Conservation (phyloP, 1,140 invertebrate species). For the Caerostris darwini region DNA sequence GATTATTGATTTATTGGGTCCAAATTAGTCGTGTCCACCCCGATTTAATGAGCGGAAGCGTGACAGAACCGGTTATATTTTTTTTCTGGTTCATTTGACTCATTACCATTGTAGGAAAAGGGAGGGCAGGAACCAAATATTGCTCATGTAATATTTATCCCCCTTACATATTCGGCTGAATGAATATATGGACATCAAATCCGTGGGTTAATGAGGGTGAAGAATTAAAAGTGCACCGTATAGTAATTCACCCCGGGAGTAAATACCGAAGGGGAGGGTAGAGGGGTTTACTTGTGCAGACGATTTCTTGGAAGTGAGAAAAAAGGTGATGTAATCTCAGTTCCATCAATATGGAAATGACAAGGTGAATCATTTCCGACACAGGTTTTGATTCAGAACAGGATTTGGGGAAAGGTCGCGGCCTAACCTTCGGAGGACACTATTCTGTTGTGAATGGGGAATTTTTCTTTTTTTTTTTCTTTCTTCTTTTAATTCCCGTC, state of each 20-base stretch:
- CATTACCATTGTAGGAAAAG: not conserved
- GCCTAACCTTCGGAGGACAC: conserved; percentile 18
- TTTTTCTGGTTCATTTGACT: conserved; percentile 47
- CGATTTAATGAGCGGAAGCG: conserved; percentile 64
- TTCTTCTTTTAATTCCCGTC: not conserved
- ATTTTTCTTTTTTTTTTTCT: not conserved
- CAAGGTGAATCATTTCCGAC: conserved; percentile 39
- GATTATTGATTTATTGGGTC: conserved; percentile 69
- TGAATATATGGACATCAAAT: conserved; percentile 32
- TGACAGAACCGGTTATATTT: conserved; percentile 50
- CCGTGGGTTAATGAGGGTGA: conserved; percentile 44
- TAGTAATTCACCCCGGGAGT: not conserved
- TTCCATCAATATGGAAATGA: conserved; percentile 31
- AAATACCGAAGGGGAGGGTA: not conserved
- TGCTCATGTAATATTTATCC: not conserved
- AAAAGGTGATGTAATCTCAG: conserved; percentile 2
- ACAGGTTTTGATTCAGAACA: conserved; percentile 9
- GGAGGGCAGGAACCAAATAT: not conserved
- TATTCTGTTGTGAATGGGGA: not conserved
- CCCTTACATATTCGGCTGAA: not conserved
- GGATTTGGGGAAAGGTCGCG: conserved; percentile 32
- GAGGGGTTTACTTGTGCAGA: not conserved
- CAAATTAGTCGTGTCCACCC: conserved; percentile 53
- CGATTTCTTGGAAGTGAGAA: conserved; percentile 29
- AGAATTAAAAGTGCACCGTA: not conserved